Base-by-base conservation (phyloP, 2,888 invertebrate species). In the Cheilosia pagana region DNA sequence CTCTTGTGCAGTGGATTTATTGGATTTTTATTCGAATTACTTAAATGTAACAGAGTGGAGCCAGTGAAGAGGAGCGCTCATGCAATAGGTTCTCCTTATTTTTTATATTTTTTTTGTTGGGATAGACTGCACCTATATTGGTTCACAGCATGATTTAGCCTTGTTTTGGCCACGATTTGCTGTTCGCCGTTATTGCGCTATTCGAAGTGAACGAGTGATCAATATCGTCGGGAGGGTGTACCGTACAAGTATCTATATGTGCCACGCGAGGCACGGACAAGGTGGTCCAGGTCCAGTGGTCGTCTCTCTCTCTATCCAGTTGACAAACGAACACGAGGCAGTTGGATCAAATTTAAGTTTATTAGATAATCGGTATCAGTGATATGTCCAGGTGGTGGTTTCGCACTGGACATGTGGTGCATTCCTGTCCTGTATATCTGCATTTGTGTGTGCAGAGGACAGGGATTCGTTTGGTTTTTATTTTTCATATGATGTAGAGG, bases 301-400 rank as follows among this genome's bases (percentile, higher is more conserved):
- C 50, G 63, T 79, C 70, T 74, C 74, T 50, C 28, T 10, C 28
- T 28, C 28, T 52, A 57, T 50, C 31, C 53, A 57, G 78, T 78
- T 83, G 83, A 83, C 83, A 83, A 78, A 83, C 79, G 68, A 79
- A 83, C 83, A 83, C 70, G 83, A 79, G 57, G 79, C 79, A 68
- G 79, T 83, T 79, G 83, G 83, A 79, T 83, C 74, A 79, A 83
- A 83, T 83, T 83, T 79, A 57, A 83, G 79, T 83, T 79, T 83
- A 83, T 79, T 83, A 83, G 79, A 83, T 83, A 83, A 83, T 74
- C 83, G 43, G 62, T 82, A 78, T 74, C 68, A 65, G 63, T 67
- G 76, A 77, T 68, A 53, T 63, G 71, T 77, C 35, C 81, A 77
- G 43, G 52, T 76, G 76, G 76, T 65, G 39, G 48, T 25, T 50